Evolutionary conservation across 2,113 vertebrate species (phyloP), one percentile per base, ranked within the genome.

Genomic region (Heliornis fulica): DNA sequence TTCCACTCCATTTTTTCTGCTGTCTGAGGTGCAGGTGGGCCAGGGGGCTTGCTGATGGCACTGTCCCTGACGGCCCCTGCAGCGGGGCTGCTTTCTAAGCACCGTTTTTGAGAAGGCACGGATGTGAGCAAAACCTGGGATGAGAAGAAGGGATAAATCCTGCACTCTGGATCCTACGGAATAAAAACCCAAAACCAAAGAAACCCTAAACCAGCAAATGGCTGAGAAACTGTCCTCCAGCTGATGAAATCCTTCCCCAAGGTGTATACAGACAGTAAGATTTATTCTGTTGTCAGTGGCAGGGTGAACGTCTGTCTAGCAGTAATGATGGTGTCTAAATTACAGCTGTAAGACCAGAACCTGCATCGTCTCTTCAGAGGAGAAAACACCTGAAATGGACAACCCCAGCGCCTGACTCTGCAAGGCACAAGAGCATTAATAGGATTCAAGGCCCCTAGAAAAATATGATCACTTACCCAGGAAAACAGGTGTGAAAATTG

Each of bases 61-160:
- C 11, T 7, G 20, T 14, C 71, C n/a, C n/a, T 50, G 38, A 59
- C 0, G 38, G 79, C 5, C 7, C 13, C 66, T 18, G 22, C 23
- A 34, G 54, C 17, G 32, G 25, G 57, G 50, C 36, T 0, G 1
- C 29, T 75, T 76, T 51, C 34, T 26, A 29, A 88, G 43, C 3
- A 0, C 9, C 1, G 0, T 15, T 53, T 15, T 53, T 46, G 25
- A 45, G 56, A 41, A 48, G 16, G n/a, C 53, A 34, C 2, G 1
- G 34, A 25, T 36, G 32, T 9, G 21, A 72, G 72, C 38, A 60
- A 38, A 79, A 69, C 50, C 82, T 34, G 17, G 5, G 29, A 59
- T 4, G 23, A 70, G 6, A 45, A n/a, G 15, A 50, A 28, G 0
- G 9, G 54, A 8, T 79, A 43, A 53, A 53, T 9, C 15, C 17